Base-by-base conservation (phyloP, 1,140 invertebrate genomes). In the Euura lappo region DNA sequence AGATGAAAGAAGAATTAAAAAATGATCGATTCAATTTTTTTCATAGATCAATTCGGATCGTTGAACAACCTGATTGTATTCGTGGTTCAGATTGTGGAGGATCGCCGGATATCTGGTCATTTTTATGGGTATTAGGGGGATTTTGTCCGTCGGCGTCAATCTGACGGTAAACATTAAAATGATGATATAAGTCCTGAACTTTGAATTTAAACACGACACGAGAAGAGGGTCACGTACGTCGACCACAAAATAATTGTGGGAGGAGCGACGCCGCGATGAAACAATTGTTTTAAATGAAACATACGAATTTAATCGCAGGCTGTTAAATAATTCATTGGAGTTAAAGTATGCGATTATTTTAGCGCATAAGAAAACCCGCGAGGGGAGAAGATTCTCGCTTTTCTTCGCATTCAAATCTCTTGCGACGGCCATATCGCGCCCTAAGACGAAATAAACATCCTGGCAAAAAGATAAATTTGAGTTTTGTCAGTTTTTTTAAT, bases 341-440 rank as follows among this genome's bases (percentile, higher is more conserved):
- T 60, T 60, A 60, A 11, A n/a, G 13, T 5, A 8, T n/a, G 51
- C 51, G 51, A 8, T 8, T n/a, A 3, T 28, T 6, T 60, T 60
- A 3, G 51, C 51, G 13, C 51, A 11, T 60, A 11, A 6, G 51
- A 5, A 60, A 11, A 60, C 51, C 13, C 13, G 3, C 51, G 13
- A n/a, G 51, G 51, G 51, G 13, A n/a, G 13, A 84, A 86, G 84
- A 86, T 83, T 74, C 83, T 74, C 78, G 86, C 86, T 84, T 87
- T 80, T 83, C 86, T 84, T 85, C 74, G 87, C 86, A 83, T 88
- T 87, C 86, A 87, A 87, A 81, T 87, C 86, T 84, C 86, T 82
- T 75, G 65, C 66, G 42, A 44, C 44, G 45, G 68, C 45, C 42
- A 6, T 60, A 6, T n/a, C 51, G 51, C 13, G 10, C 13, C 51